These are phyloP conservation scores for Gryllus bimaculatus DNA, from an alignment of 1,140 invertebrate genomes.

Conservation along the genomic window DNA sequence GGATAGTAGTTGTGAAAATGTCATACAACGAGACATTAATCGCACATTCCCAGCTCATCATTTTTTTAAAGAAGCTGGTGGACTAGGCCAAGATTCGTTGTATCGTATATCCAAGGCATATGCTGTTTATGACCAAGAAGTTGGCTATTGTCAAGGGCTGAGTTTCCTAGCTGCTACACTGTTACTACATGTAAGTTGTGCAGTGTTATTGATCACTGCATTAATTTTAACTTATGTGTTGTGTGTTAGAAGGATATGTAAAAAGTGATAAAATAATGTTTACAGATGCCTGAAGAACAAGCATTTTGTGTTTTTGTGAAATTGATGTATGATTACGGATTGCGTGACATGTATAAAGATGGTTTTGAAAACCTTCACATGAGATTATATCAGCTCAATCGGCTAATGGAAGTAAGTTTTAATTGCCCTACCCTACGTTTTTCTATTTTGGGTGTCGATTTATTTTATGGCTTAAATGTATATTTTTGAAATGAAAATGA, in stretches of 20 bases:
- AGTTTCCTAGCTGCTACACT: constrained; percentile 94
- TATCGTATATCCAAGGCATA: constrained; percentile 95
- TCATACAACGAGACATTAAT: constrained; percentile 92
- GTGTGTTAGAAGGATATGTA: not conserved
- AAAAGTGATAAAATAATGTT: not conserved
- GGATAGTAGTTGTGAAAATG: constrained; percentile 82
- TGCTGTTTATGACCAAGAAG: constrained; percentile 92
- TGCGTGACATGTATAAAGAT: constrained; percentile 91
- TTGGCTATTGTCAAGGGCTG: constrained; percentile 97
- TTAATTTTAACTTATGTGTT: not conserved
- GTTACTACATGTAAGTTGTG: constrained; percentile 76
- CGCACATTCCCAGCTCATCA: constrained; percentile 98
- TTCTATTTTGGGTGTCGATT: too few species aligned
- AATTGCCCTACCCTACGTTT: too few species aligned
- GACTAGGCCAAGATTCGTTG: constrained; percentile 86
- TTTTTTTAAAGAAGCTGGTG: constrained; percentile 89
- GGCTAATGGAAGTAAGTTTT: constrained; percentile 71
- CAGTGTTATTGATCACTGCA: not conserved
- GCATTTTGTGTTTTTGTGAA: constrained; percentile 94
- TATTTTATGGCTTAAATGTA: too few species aligned
- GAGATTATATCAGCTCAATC: constrained; percentile 91
- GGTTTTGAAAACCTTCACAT: constrained; percentile 94
- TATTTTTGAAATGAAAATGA: too few species aligned
- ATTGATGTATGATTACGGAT: constrained; percentile 93
- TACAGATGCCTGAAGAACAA: constrained; percentile 98